A percentile compares a stretch with the other conserved stretches of the same genome.
Conservation (phyloP, 2,888 invertebrate genomes). For the Polymixis lichenea region DNA sequence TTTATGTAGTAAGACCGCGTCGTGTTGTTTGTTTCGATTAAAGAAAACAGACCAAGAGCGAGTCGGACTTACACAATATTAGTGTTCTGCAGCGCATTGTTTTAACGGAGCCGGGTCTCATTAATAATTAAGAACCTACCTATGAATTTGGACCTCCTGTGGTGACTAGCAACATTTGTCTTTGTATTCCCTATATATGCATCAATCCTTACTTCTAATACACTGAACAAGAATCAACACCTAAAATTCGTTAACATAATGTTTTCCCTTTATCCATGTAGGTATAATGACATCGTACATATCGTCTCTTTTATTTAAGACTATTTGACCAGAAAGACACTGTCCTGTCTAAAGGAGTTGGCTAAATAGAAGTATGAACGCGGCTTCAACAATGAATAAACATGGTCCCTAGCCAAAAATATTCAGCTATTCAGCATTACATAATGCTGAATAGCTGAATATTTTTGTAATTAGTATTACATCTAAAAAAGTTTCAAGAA, state of each 20-base stretch:
- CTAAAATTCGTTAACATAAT: neutral
- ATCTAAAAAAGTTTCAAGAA: too few relatives aligned
- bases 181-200: neutral
- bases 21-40: neutral
- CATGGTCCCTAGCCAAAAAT: too few relatives aligned
- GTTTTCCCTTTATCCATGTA: neutral
- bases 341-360: too few relatives aligned
- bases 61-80: neutral
- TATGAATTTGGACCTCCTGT: neutral
- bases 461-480: too few relatives aligned
- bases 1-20: neutral
- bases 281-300: neutral
- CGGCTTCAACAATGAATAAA: too few relatives aligned
- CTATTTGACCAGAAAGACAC: too few relatives aligned
- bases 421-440: too few relatives aligned
- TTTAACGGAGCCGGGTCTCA: neutral
- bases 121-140: neutral
- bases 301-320: too few relatives aligned
- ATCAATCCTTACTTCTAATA: neutral
- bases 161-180: neutral
- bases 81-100: neutral
- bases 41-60: neutral
- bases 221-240: neutral
- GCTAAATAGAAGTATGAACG: too few relatives aligned
- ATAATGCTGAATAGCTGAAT: too few relatives aligned